These are phyloP conservation scores for Tineola bisselliella DNA, from an alignment of 2,888 invertebrate species.

Conservation along the genomic window DNA sequence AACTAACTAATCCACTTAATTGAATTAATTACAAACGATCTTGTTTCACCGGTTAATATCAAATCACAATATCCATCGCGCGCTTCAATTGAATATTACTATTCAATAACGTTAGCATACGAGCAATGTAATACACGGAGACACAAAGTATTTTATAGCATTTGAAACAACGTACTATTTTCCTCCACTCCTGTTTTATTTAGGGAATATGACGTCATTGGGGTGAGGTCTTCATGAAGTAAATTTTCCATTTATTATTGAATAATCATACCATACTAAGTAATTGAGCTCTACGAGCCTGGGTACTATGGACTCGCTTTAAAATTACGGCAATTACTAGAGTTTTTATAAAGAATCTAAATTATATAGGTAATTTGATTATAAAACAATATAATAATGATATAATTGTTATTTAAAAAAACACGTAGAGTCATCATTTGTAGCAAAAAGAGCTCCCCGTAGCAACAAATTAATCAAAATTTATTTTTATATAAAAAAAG, in stretches of 20 bases:
- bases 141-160: too few species aligned
- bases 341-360: too few species aligned
- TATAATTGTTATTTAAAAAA: too few species aligned
- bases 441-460: too few species aligned
- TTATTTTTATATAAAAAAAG: too few species aligned
- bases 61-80: not conserved
- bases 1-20: not conserved
- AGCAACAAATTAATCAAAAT: too few species aligned
- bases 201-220: not conserved
- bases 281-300: too few species aligned
- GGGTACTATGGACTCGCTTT: too few species aligned
- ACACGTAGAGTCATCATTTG: too few species aligned
- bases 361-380: not conserved
- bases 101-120: not conserved
- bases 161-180: not conserved
- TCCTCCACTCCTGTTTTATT: not conserved
- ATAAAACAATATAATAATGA: not conserved
- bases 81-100: not conserved
- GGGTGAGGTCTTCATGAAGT: not conserved
- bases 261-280: too few species aligned
- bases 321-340: too few species aligned
- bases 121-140: not conserved
- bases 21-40: not conserved
- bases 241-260: not conserved
- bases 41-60: not conserved